Evolutionary conservation across 2,888 invertebrate species (phyloP).

Genomic region (Phlogophora meticulosa): DNA sequence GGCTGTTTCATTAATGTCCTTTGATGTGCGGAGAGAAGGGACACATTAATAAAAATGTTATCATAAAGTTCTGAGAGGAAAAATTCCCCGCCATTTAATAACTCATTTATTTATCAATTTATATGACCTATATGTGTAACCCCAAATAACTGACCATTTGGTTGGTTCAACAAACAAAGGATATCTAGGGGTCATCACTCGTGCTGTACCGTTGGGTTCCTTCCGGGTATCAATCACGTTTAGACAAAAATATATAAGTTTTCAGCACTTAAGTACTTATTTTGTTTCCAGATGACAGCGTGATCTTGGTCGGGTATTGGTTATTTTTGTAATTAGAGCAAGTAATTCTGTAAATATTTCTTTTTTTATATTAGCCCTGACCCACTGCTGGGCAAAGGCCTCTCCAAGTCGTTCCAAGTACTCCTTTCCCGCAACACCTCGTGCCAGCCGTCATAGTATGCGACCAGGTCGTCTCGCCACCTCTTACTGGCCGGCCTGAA

Average conservation of each 20-base stretch:
- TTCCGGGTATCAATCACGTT: slow-evolving; percentile 31
- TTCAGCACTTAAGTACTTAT: too few relatives aligned
- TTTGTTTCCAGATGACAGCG: too few relatives aligned
- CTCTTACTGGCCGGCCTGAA: too few relatives aligned
- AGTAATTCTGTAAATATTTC: too few relatives aligned
- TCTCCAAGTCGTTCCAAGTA: too few relatives aligned
- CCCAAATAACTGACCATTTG: slow-evolving; percentile 40
- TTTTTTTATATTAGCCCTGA: too few relatives aligned
- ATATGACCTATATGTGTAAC: slow-evolving; percentile 58
- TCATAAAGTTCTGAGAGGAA: slow-evolving; percentile 24
- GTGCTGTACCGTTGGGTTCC: slow-evolving; percentile 6
- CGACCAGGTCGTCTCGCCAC: too few relatives aligned
- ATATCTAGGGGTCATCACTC: slow-evolving; percentile 50
- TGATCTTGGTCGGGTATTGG: too few relatives aligned
- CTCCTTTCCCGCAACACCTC: too few relatives aligned
- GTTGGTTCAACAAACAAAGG: slow-evolving; percentile 52
- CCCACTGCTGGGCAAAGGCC: too few relatives aligned
- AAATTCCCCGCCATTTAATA: slow-evolving; percentile 37
- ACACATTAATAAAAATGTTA: slow-evolving; percentile 11
- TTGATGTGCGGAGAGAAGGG: background rate
- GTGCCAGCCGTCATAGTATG: too few relatives aligned
- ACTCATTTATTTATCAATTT: slow-evolving; percentile 56
- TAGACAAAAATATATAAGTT: slow-evolving; percentile 9
- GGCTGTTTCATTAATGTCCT: slow-evolving; percentile 17
- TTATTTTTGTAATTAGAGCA: too few relatives aligned